phyloP scores from a whole-genome alignment of 2,113 vertebrate species.

The Lathamus discolor region DNA sequence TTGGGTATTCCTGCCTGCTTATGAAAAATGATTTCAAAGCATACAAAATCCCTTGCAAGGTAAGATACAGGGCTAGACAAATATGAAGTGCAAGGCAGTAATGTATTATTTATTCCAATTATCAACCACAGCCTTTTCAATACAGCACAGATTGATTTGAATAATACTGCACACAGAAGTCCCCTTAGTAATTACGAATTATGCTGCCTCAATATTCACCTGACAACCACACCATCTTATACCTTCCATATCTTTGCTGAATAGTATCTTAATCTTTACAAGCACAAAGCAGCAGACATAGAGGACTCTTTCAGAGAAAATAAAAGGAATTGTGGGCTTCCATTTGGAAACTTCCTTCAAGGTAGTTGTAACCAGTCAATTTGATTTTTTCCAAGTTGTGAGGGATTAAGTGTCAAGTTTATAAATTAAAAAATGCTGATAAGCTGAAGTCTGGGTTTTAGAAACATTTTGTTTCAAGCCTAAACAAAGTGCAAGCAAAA shows the following conservation, averaged over 20 bases:
- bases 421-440: neutral
- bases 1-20: neutral
- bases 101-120: neutral
- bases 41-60: neutral
- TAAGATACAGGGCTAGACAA: neutral
- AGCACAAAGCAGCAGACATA: neutral
- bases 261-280: neutral
- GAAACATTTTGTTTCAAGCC: neutral
- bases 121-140: neutral
- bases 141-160: neutral
- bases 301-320: neutral
- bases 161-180: neutral
- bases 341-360: neutral
- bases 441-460: neutral
- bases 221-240: neutral
- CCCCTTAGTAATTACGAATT: neutral
- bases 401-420: neutral
- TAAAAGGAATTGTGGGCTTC: neutral
- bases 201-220: neutral
- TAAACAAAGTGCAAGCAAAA: neutral
- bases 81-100: neutral
- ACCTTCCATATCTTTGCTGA: neutral
- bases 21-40: neutral
- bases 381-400: neutral
- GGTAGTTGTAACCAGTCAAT: neutral